Base-by-base conservation (phyloP, 2,888 invertebrate species). In the Drosophila birchii region DNA sequence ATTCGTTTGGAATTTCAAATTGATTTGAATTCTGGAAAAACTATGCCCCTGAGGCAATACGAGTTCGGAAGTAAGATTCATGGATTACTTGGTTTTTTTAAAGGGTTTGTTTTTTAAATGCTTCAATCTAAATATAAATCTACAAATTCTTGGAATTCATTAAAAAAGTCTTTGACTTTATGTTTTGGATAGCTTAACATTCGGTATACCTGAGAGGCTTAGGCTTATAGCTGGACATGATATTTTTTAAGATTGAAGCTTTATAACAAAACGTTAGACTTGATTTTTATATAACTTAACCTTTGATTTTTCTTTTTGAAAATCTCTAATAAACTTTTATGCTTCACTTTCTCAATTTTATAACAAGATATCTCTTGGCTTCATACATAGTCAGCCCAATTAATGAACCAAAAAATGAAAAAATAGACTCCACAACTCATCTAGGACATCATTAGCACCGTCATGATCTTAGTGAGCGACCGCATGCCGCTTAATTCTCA, bases 401-500 rank as follows among this genome's bases (percentile, higher is more conserved):
- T 68, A 68, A 55, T 54, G 55, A 39, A 32, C 32, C 23, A 6
- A 36, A 14, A 34, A 14, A 16, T 5, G 9, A 14, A 23, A 47
- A 9, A 9, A 34, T 3, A 9, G 20, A 20, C 32, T 5, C 5
- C 38, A 38, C 43, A 44, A 32, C 44, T n/a, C 44, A 34, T 39
- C 23, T 32, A 16, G 38, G 38, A 45, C 45, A 18, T 68, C 69
- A 69, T 68, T 20, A 69, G 34, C 47, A 55, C 38, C 53, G 20
- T 34, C 44, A 66, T 68, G 26, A 68, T 67, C 64, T 41, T 34
- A 38, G 44, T 53, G 32, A 32, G 32, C 26, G 34, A 54, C 59
- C 61, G 57, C 63, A 47, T 69, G 73, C 59, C 75, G 71, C 68
- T 76, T 68, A 79, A 76, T 80, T 74, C 80, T 74, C 69, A 88